Conservation (phyloP, 2,888 invertebrate species). For the Lasioglossum figueresi region DNA sequence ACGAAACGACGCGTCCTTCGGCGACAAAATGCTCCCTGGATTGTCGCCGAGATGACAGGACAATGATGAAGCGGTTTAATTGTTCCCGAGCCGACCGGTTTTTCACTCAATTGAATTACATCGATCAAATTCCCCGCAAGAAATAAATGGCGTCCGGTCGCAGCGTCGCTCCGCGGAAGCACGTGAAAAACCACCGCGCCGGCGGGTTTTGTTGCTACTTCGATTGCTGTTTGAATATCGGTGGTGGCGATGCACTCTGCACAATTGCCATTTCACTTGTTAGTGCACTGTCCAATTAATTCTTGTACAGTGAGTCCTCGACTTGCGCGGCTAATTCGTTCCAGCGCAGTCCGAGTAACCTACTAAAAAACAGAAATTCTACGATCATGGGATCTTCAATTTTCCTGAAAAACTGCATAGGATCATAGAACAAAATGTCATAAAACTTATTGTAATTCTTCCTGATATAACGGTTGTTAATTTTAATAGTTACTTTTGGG, state of each 20-base stretch:
- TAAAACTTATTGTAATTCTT: too few relatives aligned
- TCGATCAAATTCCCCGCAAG: conserved; percentile 50
- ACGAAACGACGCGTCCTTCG: conserved; percentile 49
- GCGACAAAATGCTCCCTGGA: conserved; percentile 38
- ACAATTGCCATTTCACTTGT: neutral
- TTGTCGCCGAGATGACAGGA: conserved; percentile 50
- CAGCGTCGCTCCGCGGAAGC: neutral
- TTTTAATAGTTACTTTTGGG: too few relatives aligned
- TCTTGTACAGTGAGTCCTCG: too few relatives aligned
- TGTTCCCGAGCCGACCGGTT: conserved; percentile 48
- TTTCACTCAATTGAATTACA: conserved; percentile 52
- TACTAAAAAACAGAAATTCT: too few relatives aligned
- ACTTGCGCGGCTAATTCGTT: too few relatives aligned
- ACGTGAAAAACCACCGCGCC: neutral
- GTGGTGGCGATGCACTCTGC: neutral
- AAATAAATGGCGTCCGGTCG: conserved; percentile 29
- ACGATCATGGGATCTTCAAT: neutral
- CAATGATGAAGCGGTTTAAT: conserved; percentile 59
- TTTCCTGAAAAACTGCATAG: too few relatives aligned
- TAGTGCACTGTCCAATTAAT: too few relatives aligned
- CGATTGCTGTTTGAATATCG: conserved; percentile 9
- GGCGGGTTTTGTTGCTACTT: neutral
- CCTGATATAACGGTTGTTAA: too few relatives aligned
- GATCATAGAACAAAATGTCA: too few relatives aligned
- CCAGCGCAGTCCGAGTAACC: too few relatives aligned